Percentiles rank a stretch among this genome's conserved stretches.
These are phyloP conservation scores for Limnephilus rhombicus DNA, from an alignment of 2,888 invertebrate species.

Conservation along the genomic window DNA sequence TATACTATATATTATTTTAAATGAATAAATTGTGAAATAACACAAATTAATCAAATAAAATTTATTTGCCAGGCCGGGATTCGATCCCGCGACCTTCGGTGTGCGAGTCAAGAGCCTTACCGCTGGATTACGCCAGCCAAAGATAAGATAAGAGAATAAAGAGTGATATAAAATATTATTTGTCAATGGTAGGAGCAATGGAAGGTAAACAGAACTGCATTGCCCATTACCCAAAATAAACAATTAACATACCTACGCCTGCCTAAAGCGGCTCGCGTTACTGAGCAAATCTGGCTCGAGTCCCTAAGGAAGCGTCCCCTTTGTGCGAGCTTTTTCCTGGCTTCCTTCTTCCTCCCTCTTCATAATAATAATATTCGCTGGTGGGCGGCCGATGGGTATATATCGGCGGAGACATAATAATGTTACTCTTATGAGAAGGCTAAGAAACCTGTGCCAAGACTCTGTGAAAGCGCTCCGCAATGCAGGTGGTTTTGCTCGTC, in stretches of 20 bases:
- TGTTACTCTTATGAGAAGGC: constrained; percentile 68
- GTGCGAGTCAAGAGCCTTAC: no score
- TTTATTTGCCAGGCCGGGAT: no score
- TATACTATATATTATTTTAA: no score
- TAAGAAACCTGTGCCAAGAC: constrained; percentile 74
- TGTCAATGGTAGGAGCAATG: background rate
- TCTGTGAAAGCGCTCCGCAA: constrained; percentile 68
- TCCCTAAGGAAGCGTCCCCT: constrained; percentile 20
- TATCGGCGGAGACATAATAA: constrained; percentile 67
- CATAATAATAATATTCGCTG: constrained; percentile 54
- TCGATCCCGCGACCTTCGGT: no score
- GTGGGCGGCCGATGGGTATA: constrained; percentile 63
- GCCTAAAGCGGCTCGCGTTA: background rate
- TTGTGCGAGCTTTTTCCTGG: constrained; percentile 43
- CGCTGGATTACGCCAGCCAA: no score
- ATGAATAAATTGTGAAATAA: no score
- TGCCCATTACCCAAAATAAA: background rate
- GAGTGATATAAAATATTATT: background rate
- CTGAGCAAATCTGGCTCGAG: constrained; percentile 41
- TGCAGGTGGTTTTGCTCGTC: constrained; percentile 63
- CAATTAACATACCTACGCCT: background rate
- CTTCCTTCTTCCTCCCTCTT: constrained; percentile 28
- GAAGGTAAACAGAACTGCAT: background rate
- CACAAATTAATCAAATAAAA: no score
- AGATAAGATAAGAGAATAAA: background rate